Base-by-base conservation (phyloP, 2,888 invertebrate species). In the Lomographa bimaculata region DNA sequence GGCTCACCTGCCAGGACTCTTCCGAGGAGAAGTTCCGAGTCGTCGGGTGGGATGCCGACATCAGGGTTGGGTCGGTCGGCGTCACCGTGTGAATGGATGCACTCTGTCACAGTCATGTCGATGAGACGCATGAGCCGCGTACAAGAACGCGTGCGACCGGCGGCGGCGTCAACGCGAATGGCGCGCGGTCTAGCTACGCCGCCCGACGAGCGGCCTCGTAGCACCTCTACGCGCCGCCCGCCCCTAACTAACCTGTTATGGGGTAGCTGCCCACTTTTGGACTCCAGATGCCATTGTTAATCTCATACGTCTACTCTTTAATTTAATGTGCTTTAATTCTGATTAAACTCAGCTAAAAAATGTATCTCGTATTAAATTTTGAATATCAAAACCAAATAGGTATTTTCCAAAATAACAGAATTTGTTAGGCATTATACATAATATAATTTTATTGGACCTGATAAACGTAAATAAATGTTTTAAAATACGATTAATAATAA, bases 101-200 rank as follows among this genome's bases (percentile, higher is more conserved):
- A 82, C 78, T 87, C 87, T 47, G 87, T 87, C 72, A 87, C 84
- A 71, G 86, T 87, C 86, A 87, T 89, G 62, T 63, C 69, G 70
- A 76, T 76, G 71, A 82, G 78, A 71, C 75, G 86, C 86, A 84
- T 85, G 70, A 68, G 71, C 75, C 82, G 73, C 79, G 74, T 77
- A 64, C 54, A 57, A 51, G 72, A 60, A 72, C 86, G 85, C 85
- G 85, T 86, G 86, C 75, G 82, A 71, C 79, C 84, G 84, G 72
- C 84, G 86, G 79, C 86, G 86, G 83, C 81, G 79, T 70, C 71
- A 66, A 69, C 85, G 73, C 84, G 86, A 86, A 84, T 85, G 90
- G 81, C 85, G 78, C 73, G 75, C 74, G 69, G 43, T 49, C 50
- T 70, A 69, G 77, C 86, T 82, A 81, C 76, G 81, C 69, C 76